A percentile compares a stretch with the other conserved stretches of the same genome.
These are phyloP conservation scores for Caenorhabditis drosophilae DNA, from an alignment of 2,888 invertebrate species.

Conservation along the genomic window DNA sequence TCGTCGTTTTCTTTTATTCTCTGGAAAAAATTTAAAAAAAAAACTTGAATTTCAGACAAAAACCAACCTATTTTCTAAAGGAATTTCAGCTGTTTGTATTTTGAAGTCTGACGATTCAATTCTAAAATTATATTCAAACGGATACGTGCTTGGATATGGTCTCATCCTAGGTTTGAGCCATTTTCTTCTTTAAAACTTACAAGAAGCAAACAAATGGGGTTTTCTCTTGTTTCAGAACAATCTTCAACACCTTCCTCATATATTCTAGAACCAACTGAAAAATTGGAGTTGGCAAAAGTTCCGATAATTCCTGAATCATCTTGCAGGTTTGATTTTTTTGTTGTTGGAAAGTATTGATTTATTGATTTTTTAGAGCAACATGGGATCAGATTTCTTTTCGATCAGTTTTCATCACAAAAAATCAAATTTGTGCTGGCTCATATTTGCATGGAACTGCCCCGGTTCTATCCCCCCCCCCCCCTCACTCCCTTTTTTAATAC, in stretches of 20 bases:
- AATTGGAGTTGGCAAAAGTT: conserved; percentile 31
- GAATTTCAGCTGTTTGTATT: conserved; percentile 40
- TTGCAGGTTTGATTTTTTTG: too few species aligned
- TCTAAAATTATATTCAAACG: conserved; percentile 16
- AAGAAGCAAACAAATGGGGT: too few species aligned
- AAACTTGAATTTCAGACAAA: conserved; percentile 15
- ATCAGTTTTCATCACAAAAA: conserved; percentile 15
- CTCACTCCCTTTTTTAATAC: too few species aligned
- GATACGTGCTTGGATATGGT: conserved; percentile 48
- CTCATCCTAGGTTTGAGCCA: conserved; percentile 27
- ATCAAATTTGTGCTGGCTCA: conserved; percentile 48
- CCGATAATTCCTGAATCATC: conserved; percentile 23
- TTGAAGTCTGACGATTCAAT: conserved; percentile 30
- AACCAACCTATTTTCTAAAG: conserved; percentile 15
- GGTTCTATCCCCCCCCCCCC: too few species aligned
- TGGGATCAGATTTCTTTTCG: conserved; percentile 38
- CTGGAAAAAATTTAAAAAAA: too few species aligned
- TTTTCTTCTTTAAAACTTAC: not conserved
- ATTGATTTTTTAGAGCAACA: too few species aligned
- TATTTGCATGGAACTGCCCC: conserved; percentile 52
- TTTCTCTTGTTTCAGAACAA: not conserved
- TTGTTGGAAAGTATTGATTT: too few species aligned
- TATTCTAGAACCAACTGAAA: conserved; percentile 8
- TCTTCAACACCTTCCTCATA: not conserved
- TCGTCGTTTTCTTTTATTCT: not conserved